A percentile compares a stretch with the other conserved stretches of the same genome.
Conservation (phyloP, 2,888 invertebrate genomes). For the Lepidochitona cinerea region DNA sequence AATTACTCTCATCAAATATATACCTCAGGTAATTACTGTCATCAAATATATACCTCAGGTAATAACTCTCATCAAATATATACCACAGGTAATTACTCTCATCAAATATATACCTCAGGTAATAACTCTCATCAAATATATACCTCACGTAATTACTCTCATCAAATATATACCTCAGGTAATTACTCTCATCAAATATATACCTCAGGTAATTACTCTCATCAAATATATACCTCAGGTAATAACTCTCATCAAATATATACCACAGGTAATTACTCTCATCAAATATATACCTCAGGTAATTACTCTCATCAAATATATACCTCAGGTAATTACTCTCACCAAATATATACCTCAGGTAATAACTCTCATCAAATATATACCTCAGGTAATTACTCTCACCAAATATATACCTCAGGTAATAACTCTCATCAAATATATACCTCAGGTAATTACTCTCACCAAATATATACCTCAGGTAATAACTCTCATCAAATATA, state of each 20-base stretch:
- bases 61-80: too few species aligned
- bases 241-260: too few species aligned
- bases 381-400: constrained; percentile 92
- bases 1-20: too few species aligned
- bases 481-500: too few species aligned
- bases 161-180: constrained; percentile 99
- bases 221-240: constrained; percentile 99
- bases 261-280: constrained; percentile 92
- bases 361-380: too few species aligned
- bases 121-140: too few species aligned
- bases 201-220: constrained; percentile 92
- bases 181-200: too few species aligned
- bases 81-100: constrained; percentile 92
- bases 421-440: too few species aligned
- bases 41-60: constrained; percentile 99
- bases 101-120: constrained; percentile 99
- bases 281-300: constrained; percentile 99
- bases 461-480: constrained; percentile 99
- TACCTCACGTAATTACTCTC: constrained; percentile 92
- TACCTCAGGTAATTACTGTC: constrained; percentile 92
- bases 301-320: too few species aligned
- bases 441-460: constrained; percentile 92
- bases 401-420: constrained; percentile 99
- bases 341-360: constrained; percentile 99
- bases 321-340: constrained; percentile 92